Percentiles rank a stretch among this genome's conserved stretches.
Evolutionary conservation across 1,140 invertebrate species (phyloP).

Genomic region (Acromyrmex heyeri): DNA sequence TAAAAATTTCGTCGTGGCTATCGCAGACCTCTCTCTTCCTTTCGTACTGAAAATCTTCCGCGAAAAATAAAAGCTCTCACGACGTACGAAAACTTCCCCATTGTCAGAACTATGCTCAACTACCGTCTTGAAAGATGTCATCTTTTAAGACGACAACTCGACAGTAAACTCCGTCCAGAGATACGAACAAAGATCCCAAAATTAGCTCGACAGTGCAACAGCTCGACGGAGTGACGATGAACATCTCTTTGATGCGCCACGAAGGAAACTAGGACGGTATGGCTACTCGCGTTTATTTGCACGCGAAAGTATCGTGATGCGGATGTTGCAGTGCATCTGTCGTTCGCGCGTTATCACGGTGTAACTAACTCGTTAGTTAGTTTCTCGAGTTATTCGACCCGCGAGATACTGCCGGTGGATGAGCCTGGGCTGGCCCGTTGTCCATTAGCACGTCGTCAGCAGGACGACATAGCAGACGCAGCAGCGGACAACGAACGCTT

Average conservation of each 20-base stretch:
- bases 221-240: not conserved
- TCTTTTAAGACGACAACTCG: constrained; percentile 2
- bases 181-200: constrained; percentile 15
- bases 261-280: constrained; percentile 30
- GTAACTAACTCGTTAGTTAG: constrained; percentile 70
- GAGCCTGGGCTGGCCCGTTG: constrained; percentile 24
- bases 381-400: constrained; percentile 49
- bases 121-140: constrained; percentile 1
- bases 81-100: not conserved
- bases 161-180: not conserved
- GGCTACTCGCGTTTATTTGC: constrained; percentile 14
- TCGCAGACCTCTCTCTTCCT: not conserved
- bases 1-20: not conserved
- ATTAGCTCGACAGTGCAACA: constrained; percentile 29
- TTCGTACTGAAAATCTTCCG: not conserved
- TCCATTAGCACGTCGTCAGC: constrained; percentile 42
- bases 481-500: constrained; percentile 16
- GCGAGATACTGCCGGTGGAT: constrained; percentile 39
- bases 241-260: constrained; percentile 26
- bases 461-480: not conserved
- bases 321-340: not conserved
- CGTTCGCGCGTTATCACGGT: constrained; percentile 55
- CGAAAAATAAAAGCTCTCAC: not conserved
- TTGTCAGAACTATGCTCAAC: not conserved
- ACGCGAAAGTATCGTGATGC: constrained; percentile 41